A percentile compares a stretch with the other conserved stretches of the same genome.
These are phyloP conservation scores for Sebastes diploproa DNA, from an alignment of 2,797 vertebrate species.

Conservation along the genomic window DNA sequence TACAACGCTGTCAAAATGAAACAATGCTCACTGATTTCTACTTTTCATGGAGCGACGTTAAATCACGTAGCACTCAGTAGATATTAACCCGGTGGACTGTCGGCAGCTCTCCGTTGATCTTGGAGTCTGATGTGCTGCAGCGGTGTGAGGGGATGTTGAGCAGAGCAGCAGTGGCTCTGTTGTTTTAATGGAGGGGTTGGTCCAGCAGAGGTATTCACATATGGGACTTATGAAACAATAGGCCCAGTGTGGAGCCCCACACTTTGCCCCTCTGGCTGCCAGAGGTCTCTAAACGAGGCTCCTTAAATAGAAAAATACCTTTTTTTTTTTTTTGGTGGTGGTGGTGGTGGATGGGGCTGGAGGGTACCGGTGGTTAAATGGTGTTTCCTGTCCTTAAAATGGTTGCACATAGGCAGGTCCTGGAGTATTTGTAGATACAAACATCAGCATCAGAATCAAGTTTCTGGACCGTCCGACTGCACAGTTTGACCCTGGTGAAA, in stretches of 20 bases:
- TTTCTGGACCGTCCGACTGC: constrained; percentile 23
- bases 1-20: background rate
- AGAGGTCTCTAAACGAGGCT: constrained; percentile 70
- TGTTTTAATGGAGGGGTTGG: constrained; percentile 73
- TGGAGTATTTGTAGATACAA: constrained; percentile 38
- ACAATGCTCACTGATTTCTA: background rate
- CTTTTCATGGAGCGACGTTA: background rate
- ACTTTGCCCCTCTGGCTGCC: constrained; percentile 74
- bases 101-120: constrained; percentile 36
- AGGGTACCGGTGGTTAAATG: constrained; percentile 62
- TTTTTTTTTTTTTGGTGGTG: constrained; percentile 42
- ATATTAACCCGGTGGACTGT: constrained; percentile 29
- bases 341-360: constrained; percentile 27
- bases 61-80: background rate
- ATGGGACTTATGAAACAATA: constrained; percentile 82
- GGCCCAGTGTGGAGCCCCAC: constrained; percentile 79
- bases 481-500: constrained; percentile 41
- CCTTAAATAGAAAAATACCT: constrained; percentile 80
- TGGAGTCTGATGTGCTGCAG: constrained; percentile 50
- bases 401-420: constrained; percentile 2
- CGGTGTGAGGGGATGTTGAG: constrained; percentile 60
- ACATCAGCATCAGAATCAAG: constrained; percentile 30
- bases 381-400: constrained; percentile 71
- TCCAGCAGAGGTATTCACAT: constrained; percentile 79
- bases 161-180: constrained; percentile 69